Conservation (phyloP, 1,140 invertebrate species). For the Nasonia vitripennis region DNA sequence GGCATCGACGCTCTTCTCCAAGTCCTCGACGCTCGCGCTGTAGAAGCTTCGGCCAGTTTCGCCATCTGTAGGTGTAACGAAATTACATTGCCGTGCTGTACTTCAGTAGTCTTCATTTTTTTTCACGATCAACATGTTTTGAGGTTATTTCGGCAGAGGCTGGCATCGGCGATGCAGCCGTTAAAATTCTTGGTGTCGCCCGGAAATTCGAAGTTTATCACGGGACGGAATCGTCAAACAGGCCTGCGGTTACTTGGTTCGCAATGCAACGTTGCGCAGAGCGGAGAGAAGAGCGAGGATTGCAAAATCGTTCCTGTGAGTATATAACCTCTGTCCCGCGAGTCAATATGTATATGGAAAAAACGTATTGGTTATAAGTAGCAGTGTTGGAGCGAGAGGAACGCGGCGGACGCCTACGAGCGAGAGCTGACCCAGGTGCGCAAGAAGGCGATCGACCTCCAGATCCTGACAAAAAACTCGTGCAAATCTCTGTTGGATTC, state of each 20-base stretch:
- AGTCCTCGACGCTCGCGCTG: slow-evolving; percentile 62
- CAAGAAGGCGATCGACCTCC: not conserved
- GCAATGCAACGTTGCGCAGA: not conserved
- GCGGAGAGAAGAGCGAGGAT: too few species aligned
- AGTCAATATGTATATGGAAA: too few species aligned
- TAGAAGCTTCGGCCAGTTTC: slow-evolving; percentile 54
- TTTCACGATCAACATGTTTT: not conserved
- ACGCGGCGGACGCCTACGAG: not conserved
- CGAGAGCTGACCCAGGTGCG: not conserved
- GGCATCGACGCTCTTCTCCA: slow-evolving; percentile 53
- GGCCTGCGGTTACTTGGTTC: not conserved
- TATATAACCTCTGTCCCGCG: too few species aligned
- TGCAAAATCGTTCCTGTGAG: too few species aligned
- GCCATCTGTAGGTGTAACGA: slow-evolving; percentile 31
- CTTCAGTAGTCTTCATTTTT: too few species aligned
- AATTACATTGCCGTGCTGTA: too few species aligned
- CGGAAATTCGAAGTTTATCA: not conserved
- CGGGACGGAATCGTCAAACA: too few species aligned
- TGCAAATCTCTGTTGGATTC: not conserved
- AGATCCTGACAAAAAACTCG: not conserved
- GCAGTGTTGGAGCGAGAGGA: not conserved
- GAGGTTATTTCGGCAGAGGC: not conserved
- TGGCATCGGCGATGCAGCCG: not conserved
- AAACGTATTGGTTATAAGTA: too few species aligned
- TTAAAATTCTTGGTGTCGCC: not conserved